Percentiles rank a stretch among this genome's conserved stretches.
Conservation (phyloP, 1,140 invertebrate genomes). For the Aphaenogaster floridana region DNA sequence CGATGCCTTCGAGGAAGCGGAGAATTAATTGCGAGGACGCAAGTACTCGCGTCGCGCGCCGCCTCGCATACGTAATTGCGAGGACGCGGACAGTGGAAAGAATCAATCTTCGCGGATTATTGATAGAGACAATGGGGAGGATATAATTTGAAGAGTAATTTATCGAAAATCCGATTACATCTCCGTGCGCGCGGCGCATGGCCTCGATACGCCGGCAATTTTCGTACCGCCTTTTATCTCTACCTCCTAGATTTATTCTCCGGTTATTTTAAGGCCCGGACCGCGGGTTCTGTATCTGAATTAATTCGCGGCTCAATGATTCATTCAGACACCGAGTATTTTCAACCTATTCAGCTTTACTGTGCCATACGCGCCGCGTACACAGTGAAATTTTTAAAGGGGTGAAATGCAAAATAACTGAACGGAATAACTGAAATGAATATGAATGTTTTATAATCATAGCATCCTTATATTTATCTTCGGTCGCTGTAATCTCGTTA, state of each 20-base stretch:
- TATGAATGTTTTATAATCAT: background rate
- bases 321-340: conserved; percentile 27
- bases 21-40: conserved; percentile 82
- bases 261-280: conserved; percentile 33
- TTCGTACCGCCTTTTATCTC: conserved; percentile 52
- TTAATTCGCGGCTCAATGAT: conserved; percentile 47
- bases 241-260: conserved; percentile 41
- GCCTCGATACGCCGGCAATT: conserved; percentile 42
- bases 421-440: background rate
- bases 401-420: background rate
- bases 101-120: conserved; percentile 67
- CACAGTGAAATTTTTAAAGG: background rate
- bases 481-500: background rate
- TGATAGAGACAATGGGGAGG: conserved; percentile 65
- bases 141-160: conserved; percentile 62
- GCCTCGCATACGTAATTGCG: conserved; percentile 54
- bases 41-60: conserved; percentile 55
- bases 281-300: conserved; percentile 48
- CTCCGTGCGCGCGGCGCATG: conserved; percentile 24
- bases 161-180: conserved; percentile 63
- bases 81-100: conserved; percentile 40
- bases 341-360: background rate
- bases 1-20: conserved; percentile 83
- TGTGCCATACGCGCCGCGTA: too few species aligned
- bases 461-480: background rate